Conservation (phyloP, 2,888 invertebrate genomes). For the Cataglyphis cursor region DNA sequence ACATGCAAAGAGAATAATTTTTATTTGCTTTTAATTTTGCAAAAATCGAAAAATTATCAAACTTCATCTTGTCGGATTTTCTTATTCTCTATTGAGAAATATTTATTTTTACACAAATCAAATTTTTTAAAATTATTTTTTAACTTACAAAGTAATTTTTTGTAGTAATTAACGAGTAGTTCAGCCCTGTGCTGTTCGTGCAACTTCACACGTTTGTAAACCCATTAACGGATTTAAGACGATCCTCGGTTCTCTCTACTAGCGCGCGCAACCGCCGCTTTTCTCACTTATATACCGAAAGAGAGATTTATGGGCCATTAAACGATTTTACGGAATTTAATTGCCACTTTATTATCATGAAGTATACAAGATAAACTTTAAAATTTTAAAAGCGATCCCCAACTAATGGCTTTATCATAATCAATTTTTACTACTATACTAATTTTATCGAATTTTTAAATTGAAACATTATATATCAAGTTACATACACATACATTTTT, state of each 20-base stretch:
- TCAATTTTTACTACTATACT: constrained; percentile 7
- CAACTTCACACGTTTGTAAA: constrained; percentile 76
- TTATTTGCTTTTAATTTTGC: neutral
- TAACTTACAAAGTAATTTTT: constrained; percentile 2
- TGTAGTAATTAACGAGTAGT: neutral
- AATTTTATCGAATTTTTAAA: neutral
- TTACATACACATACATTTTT: neutral
- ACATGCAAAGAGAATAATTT: neutral
- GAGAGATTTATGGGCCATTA: constrained; percentile 76
- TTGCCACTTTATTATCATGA: constrained; percentile 76
- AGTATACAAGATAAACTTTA: constrained; percentile 43
- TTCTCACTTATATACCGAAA: constrained; percentile 66
- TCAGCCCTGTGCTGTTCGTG: constrained; percentile 14
- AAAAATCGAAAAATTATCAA: neutral
- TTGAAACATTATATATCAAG: neutral
- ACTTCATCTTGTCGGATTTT: neutral
- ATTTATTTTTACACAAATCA: neutral
- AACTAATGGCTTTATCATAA: neutral
- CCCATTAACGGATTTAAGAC: constrained; percentile 78
- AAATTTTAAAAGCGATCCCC: neutral
- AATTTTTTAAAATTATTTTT: neutral
- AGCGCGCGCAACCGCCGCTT: constrained; percentile 34
- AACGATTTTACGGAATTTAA: constrained; percentile 78
- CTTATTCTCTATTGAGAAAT: neutral
- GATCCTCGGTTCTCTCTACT: constrained; percentile 48